Evolutionary conservation across 2,888 invertebrate genomes (phyloP).

Genomic region (Microdon myrmicae): DNA sequence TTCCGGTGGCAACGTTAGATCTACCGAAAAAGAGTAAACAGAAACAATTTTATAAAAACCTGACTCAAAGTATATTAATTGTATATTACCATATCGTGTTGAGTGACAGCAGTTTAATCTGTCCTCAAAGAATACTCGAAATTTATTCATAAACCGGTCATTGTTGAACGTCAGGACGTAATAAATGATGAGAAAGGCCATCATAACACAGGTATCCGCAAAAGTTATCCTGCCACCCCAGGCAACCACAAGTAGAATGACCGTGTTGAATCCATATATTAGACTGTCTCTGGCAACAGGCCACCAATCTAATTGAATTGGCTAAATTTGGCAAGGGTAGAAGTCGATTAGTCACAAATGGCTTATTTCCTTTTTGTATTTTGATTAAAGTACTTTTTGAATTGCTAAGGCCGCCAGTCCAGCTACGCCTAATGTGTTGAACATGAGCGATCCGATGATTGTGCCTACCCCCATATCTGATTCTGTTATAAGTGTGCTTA

Average conservation of each 20-base stretch:
- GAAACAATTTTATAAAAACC: not conserved
- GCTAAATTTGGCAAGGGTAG: constrained; percentile 69
- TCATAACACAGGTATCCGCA: constrained; percentile 80
- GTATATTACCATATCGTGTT: constrained; percentile 61
- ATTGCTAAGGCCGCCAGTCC: constrained; percentile 83
- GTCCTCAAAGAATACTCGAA: constrained; percentile 64
- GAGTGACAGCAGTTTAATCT: constrained; percentile 65
- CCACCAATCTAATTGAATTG: constrained; percentile 80
- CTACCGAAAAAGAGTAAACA: constrained; percentile 59
- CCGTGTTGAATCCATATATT: constrained; percentile 80
- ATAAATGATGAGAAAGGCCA: constrained; percentile 79
- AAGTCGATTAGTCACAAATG: not conserved
- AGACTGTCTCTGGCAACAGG: constrained; percentile 84
- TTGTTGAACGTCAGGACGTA: constrained; percentile 79
- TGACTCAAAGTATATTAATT: not conserved
- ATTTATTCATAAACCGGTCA: constrained; percentile 67
- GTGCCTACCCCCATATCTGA: constrained; percentile 89
- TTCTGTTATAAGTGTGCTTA: constrained; percentile 84
- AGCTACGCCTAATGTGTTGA: constrained; percentile 86
- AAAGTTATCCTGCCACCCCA: constrained; percentile 83
- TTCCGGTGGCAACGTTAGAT: constrained; percentile 65
- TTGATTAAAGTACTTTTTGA: constrained; percentile 69
- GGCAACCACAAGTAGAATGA: constrained; percentile 76
- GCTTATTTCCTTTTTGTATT: not conserved
- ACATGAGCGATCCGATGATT: constrained; percentile 87